Conservation (phyloP, 2,113 vertebrate species). For the human region GRCh38 chrX:10618501-10619000, state of each 20-base stretch:
- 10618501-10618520: neutral
- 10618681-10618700: conserved; percentile 8
- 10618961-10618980: neutral
- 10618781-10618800: conserved; percentile 53
- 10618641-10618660: conserved; percentile 35
- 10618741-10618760: conserved; percentile 27
- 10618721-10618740: conserved; percentile 10
- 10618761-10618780: conserved; percentile 52
- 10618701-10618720: neutral
- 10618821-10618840: conserved; percentile 48
- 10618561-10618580: neutral
- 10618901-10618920: neutral
- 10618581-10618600: conserved; percentile 34
- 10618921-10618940: neutral
- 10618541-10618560: neutral
- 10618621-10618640: conserved; percentile 38
- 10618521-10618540: neutral
- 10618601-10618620: neutral
- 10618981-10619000: neutral
- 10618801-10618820: conserved; percentile 66
- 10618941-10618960: neutral
- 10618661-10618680: conserved; percentile 4
- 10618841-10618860: conserved; percentile 67
- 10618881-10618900: neutral
- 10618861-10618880: conserved; percentile 43